phyloP scores from a whole-genome alignment of 1,140 invertebrate species.

The Trypoxylus dichotomus region DNA sequence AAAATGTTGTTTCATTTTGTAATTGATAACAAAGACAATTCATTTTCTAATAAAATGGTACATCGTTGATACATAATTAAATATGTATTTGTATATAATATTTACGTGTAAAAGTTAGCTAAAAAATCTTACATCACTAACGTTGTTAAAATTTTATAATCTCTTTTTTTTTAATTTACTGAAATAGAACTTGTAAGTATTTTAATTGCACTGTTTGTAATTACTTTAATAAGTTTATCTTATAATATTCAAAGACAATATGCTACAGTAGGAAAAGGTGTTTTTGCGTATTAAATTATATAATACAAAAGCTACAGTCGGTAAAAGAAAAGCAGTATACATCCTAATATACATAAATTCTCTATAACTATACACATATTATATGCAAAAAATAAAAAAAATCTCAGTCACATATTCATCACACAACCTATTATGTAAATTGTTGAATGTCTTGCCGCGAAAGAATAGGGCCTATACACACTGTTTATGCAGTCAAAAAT shows the following conservation, averaged over 20 bases:
- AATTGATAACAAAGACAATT: neutral
- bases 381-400: neutral
- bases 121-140: neutral
- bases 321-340: slow-evolving; percentile 7
- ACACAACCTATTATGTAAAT: neutral
- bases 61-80: neutral
- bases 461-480: neutral
- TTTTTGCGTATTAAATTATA: slow-evolving; percentile 21
- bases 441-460: neutral
- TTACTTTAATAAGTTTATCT: neutral
- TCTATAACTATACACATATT: slow-evolving; percentile 17
- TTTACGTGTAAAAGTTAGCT: neutral
- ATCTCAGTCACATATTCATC: slow-evolving; percentile 14
- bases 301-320: slow-evolving; percentile 13
- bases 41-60: neutral
- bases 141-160: neutral
- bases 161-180: neutral
- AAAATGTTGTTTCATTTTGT: neutral
- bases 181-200: slow-evolving; percentile 14
- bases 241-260: slow-evolving; percentile 3
- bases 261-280: neutral
- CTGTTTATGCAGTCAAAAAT: neutral
- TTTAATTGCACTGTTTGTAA: slow-evolving; percentile 16
- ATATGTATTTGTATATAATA: neutral
- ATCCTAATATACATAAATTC: neutral